Evolutionary conservation across 2,113 vertebrate species (phyloP), one percentile per base, ranked within the genome.

Genomic region (Pedetes capensis): DNA sequence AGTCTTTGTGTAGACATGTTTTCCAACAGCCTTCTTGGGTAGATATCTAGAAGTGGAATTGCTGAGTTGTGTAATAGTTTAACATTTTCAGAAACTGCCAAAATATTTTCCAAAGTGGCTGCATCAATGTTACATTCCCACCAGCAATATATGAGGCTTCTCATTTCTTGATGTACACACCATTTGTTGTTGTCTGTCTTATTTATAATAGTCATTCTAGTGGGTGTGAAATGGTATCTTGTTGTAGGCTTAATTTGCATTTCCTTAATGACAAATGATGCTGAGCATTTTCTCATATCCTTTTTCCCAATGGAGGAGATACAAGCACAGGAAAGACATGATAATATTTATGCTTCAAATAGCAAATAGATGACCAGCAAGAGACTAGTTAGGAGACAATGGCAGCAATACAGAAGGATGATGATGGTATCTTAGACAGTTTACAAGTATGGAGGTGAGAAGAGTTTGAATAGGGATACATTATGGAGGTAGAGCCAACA

Each of bases 61-160:
- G 13, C 80, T 89, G 23, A 68, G n/a, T n/a, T 39, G 49, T 6
- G 68, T 10, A 44, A 12, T 51, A 63, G n/a, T 34, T 82, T 66
- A 94, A 72, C 69, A 82, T 92, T 95, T 93, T 72, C 88, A 95
- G 84, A 94, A 93, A 80, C 37, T 39, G 25, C 10, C 69, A 51
- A 69, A 59, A 8, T 88, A 66, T 57, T 69, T 91, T 87, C 87
- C 76, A 75, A 87, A 86, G 68, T 17, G 51, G 32, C 29, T 39
- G 3, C 6, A 44, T 5, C 63, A 18, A n/a, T 82, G 84, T 92
- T 78, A 61, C 20, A 89, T 78, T 75, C 55, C 64, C 9, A 85
- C 49, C 39, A 85, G 20, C 44, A 59, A 39, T 22, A 32, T 44
- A 23, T 12, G 75, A 94, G 25, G 25, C 13, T n/a, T 84, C 80